phyloP scores from a whole-genome alignment of 2,113 vertebrate species.

The Cyprinodon brontotheroides region DNA sequence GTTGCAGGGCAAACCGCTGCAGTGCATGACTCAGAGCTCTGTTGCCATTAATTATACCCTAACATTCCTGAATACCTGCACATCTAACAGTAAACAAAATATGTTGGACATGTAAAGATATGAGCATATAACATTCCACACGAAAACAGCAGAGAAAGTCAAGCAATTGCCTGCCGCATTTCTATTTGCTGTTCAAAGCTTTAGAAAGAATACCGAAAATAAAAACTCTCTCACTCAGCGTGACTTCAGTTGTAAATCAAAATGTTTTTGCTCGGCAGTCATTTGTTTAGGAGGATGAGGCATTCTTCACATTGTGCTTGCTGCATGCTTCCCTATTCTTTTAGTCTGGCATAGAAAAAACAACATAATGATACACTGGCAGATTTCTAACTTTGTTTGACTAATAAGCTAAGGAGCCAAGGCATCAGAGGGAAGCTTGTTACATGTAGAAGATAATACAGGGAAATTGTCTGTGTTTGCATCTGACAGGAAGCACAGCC shows the following conservation, averaged over 20 bases:
- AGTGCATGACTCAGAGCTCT: conserved; percentile 38
- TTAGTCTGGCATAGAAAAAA: conserved; percentile 30
- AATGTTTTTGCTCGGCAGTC: conserved; percentile 21
- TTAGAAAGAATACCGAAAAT: conserved; percentile 9
- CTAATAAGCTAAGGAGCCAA: conserved; percentile 43
- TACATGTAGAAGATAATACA: conserved; percentile 57
- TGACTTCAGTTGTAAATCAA: conserved; percentile 23
- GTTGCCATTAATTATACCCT: conserved; percentile 51
- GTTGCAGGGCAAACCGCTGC: background rate
- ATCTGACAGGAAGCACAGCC: conserved; percentile 43
- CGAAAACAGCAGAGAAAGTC: conserved; percentile 3
- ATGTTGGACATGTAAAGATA: background rate
- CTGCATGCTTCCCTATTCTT: conserved; percentile 26
- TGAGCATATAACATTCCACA: conserved; percentile 7
- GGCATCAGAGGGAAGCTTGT: conserved; percentile 43
- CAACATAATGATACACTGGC: conserved; percentile 50
- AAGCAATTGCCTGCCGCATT: background rate
- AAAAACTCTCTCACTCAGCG: conserved; percentile 33
- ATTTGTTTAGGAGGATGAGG: conserved; percentile 45
- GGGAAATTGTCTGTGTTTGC: conserved; percentile 33
- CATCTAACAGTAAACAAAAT: conserved; percentile 21
- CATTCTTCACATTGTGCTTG: conserved; percentile 26
- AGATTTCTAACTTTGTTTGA: conserved; percentile 33
- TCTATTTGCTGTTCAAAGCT: background rate
- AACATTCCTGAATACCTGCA: conserved; percentile 37